Conservation (phyloP, 2,797 vertebrate genomes). For the Smutsia gigantea region DNA sequence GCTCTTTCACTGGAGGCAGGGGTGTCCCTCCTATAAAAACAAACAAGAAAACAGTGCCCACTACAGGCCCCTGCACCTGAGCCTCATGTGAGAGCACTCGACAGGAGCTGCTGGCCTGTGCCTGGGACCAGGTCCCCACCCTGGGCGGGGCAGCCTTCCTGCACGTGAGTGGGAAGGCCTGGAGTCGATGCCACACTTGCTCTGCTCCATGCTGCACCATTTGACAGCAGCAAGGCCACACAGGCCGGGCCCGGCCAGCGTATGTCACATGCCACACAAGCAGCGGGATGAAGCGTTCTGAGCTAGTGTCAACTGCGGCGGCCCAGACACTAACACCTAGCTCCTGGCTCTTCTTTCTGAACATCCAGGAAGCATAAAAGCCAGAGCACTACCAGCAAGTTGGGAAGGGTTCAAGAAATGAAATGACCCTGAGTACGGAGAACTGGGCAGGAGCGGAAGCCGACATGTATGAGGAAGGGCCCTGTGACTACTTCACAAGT, state of each 20-base stretch:
- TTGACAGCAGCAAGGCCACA: not conserved
- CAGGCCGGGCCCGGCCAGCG: not conserved
- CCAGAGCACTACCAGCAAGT: not conserved
- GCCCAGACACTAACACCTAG: not conserved
- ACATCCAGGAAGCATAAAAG: not conserved
- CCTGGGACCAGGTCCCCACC: not conserved
- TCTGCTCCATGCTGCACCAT: rapidly evolving
- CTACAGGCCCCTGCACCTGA: rapidly evolving
- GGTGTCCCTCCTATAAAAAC: not conserved
- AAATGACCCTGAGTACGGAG: rapidly evolving
- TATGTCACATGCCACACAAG: rapidly evolving
- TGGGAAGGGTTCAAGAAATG: not conserved
- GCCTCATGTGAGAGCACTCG: no score
- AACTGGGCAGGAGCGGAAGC: not conserved
- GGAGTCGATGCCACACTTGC: rapidly evolving
- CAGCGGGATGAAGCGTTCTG: not conserved
- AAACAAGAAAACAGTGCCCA: not conserved
- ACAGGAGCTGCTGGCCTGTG: rapidly evolving
- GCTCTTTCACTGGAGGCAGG: not conserved
- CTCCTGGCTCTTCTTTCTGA: rapidly evolving
- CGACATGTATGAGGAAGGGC: rapidly evolving
- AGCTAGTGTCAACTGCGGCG: not conserved
- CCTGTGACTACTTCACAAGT: rapidly evolving
- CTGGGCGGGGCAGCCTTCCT: rapidly evolving
- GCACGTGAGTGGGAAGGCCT: rapidly evolving